Conservation (phyloP, 2,797 vertebrate genomes). For the Hippoglossus hippoglossus region DNA sequence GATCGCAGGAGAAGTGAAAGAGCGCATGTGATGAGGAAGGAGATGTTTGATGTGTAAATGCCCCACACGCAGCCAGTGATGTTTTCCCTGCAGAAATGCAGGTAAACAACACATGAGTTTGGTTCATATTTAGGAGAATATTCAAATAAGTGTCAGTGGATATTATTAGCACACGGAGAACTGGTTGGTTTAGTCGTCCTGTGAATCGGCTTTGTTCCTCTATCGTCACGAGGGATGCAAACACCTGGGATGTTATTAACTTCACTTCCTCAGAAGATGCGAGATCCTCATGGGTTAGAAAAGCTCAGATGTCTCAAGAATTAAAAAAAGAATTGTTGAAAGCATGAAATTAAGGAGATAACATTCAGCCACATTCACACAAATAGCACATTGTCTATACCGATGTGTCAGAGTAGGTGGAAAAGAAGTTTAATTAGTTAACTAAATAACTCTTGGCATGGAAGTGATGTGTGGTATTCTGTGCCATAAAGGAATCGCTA, state of each 20-base stretch:
- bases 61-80: slow-evolving; percentile 50
- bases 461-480: not conserved
- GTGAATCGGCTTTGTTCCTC: slow-evolving; percentile 49
- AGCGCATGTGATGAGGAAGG: slow-evolving; percentile 42
- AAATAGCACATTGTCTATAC: not conserved
- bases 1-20: slow-evolving; percentile 25
- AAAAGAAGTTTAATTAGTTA: slow-evolving; percentile 8
- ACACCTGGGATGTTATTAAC: slow-evolving; percentile 48
- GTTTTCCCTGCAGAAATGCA: slow-evolving; percentile 73
- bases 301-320: slow-evolving; percentile 1
- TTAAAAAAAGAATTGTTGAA: not conserved
- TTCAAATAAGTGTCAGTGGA: slow-evolving; percentile 64
- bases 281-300: slow-evolving; percentile 23
- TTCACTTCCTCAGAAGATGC: slow-evolving; percentile 31
- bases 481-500: slow-evolving; percentile 34
- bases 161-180: slow-evolving; percentile 49
- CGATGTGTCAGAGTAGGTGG: not conserved
- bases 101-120: slow-evolving; percentile 76
- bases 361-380: slow-evolving; percentile 16
- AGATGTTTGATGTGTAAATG: slow-evolving; percentile 81
- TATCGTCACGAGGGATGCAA: slow-evolving; percentile 36
- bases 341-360: slow-evolving; percentile 25
- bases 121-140: slow-evolving; percentile 69
- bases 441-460: slow-evolving; percentile 13
- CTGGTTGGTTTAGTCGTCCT: slow-evolving; percentile 23